Evolutionary conservation across 2,113 vertebrate species (phyloP).

Genomic region (Thunnus thynnus): DNA sequence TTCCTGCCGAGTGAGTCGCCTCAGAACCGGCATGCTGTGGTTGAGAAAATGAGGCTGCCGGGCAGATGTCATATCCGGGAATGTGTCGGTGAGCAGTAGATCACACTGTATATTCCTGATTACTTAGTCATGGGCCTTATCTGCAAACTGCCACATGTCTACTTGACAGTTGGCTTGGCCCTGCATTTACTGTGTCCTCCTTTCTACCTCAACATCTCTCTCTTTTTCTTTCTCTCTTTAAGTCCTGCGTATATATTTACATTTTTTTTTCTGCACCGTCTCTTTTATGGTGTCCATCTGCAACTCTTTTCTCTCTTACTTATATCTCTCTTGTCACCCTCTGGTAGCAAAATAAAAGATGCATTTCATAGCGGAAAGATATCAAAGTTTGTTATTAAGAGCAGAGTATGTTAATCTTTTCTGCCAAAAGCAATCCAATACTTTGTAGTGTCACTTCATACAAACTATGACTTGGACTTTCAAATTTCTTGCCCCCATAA

Average conservation of each 20-base stretch:
- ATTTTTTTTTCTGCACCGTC: not conserved
- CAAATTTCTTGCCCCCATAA: not conserved
- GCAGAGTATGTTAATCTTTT: conserved; percentile 25
- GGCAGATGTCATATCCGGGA: conserved; percentile 64
- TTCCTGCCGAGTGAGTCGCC: conserved; percentile 65
- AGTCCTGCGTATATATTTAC: not conserved
- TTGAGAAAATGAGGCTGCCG: conserved; percentile 63
- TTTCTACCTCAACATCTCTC: conserved; percentile 38
- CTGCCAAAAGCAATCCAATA: conserved; percentile 11
- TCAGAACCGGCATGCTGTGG: conserved; percentile 59
- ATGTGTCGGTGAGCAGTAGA: conserved; percentile 51
- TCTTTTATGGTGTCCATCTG: conserved; percentile 19
- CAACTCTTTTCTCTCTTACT: not conserved
- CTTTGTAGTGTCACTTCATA: not conserved
- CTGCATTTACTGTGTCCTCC: conserved; percentile 36
- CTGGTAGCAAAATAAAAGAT: conserved; percentile 36
- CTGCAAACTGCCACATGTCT: conserved; percentile 83
- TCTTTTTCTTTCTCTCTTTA: conserved; percentile 22
- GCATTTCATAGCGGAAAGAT: conserved; percentile 33
- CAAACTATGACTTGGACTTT: not conserved
- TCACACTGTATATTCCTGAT: conserved; percentile 74
- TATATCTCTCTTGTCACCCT: conserved; percentile 4
- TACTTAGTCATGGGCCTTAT: conserved; percentile 79
- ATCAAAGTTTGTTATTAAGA: conserved; percentile 27
- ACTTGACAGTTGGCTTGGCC: conserved; percentile 60